Evolutionary conservation across 2,797 vertebrate species (phyloP).

Genomic region (Poecilia velifera): DNA sequence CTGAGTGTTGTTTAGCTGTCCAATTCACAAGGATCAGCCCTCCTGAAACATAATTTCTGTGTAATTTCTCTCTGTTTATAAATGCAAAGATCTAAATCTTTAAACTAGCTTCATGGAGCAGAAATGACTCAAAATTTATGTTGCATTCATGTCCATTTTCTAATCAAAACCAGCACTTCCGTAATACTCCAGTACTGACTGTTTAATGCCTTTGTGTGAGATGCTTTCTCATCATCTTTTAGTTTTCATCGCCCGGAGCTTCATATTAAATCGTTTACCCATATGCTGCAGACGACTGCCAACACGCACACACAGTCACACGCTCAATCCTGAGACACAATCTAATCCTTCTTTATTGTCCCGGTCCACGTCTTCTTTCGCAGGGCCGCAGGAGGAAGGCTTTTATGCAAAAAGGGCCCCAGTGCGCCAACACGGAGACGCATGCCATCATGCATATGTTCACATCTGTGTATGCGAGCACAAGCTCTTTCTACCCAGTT

Average conservation of each 20-base stretch:
- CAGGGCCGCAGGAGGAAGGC: conserved; percentile 46
- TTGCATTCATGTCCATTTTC: conserved; percentile 16
- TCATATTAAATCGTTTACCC: conserved; percentile 61
- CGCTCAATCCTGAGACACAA: conserved; percentile 40
- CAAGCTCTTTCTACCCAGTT: not conserved
- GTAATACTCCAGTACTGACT: conserved; percentile 38
- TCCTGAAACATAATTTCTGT: conserved; percentile 53
- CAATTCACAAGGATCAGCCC: conserved; percentile 56
- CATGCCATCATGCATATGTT: conserved; percentile 15
- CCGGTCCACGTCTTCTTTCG: conserved; percentile 57
- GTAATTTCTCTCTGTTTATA: conserved; percentile 55
- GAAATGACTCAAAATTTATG: conserved; percentile 28
- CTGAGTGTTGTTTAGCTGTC: conserved; percentile 54
- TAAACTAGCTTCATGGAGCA: conserved; percentile 15
- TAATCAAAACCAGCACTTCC: conserved; percentile 48
- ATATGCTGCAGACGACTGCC: conserved; percentile 49
- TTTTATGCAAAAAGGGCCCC: conserved; percentile 59
- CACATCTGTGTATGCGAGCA: not conserved
- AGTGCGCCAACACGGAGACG: conserved; percentile 27
- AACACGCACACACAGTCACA: conserved; percentile 21
- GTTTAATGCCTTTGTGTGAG: conserved; percentile 59
- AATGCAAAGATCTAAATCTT: conserved; percentile 37
- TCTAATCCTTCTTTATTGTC: conserved; percentile 69
- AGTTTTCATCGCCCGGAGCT: conserved; percentile 51
- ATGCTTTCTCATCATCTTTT: conserved; percentile 65